Evolutionary conservation across 1,140 invertebrate genomes (phyloP).

Genomic region (Drosophila littoralis): DNA sequence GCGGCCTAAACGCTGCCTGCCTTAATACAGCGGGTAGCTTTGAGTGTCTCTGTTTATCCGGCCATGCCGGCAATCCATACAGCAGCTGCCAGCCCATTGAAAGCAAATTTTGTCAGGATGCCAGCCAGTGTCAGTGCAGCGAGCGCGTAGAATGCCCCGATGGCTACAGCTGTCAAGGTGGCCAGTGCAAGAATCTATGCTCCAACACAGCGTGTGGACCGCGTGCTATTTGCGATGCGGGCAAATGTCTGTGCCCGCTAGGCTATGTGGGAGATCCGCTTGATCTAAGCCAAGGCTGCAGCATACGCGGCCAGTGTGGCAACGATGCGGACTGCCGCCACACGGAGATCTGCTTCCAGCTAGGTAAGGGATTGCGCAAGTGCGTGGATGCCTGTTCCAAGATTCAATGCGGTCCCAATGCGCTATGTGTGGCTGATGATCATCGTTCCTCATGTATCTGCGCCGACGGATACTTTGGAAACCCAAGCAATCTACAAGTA

Average conservation of each 20-base stretch:
- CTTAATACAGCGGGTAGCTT: conserved; percentile 94
- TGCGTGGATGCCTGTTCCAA: conserved; percentile 94
- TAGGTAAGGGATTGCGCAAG: conserved; percentile 90
- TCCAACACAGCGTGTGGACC: conserved; percentile 91
- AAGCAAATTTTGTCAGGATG: conserved; percentile 88
- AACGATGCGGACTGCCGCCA: conserved; percentile 92
- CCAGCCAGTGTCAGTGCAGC: conserved; percentile 89
- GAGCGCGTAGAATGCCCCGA: conserved; percentile 89
- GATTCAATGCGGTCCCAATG: conserved; percentile 95
- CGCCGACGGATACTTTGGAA: conserved; percentile 90
- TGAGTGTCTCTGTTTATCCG: conserved; percentile 93
- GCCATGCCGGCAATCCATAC: conserved; percentile 94
- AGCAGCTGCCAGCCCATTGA: conserved; percentile 89
- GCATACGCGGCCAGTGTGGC: conserved; percentile 89
- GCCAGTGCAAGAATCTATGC: conserved; percentile 90
- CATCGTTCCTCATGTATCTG: conserved; percentile 94
- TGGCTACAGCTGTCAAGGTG: conserved; percentile 89
- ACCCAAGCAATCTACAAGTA: conserved; percentile 90
- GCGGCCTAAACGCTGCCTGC: conserved; percentile 93
- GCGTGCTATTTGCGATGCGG: conserved; percentile 91
- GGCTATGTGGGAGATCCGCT: conserved; percentile 92
- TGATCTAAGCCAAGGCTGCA: conserved; percentile 89
- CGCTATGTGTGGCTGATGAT: conserved; percentile 92
- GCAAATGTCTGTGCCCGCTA: conserved; percentile 91
- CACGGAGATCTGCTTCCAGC: conserved; percentile 93